These are phyloP conservation scores for Drosophila parvula DNA, from an alignment of 1,140 invertebrate genomes.

Conservation along the genomic window DNA sequence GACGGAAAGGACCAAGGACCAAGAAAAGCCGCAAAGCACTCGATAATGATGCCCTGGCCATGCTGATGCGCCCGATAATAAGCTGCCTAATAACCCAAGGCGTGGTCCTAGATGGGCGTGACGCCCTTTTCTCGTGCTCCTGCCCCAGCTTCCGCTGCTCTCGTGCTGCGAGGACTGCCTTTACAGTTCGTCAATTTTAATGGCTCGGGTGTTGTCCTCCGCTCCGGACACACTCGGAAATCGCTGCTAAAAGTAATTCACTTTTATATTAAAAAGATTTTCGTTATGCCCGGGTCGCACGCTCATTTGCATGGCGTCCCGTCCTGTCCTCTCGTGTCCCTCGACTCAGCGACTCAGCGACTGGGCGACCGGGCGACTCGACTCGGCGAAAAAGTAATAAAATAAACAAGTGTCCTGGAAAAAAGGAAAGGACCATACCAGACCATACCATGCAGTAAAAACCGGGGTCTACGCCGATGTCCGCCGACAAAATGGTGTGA, in stretches of 20 bases:
- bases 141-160: not conserved
- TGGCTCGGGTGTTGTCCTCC: conserved; percentile 34
- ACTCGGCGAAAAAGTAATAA: conserved; percentile 70
- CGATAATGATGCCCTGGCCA: conserved; percentile 72
- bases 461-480: conserved; percentile 29
- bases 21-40: conserved; percentile 70
- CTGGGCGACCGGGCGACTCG: conserved; percentile 38
- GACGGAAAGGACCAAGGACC: not conserved
- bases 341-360: conserved; percentile 15
- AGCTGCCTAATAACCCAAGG: conserved; percentile 79
- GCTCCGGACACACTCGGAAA: conserved; percentile 70
- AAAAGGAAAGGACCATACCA: conserved; percentile 49
- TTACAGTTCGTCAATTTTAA: conserved; percentile 84
- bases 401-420: conserved; percentile 77
- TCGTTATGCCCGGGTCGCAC: conserved; percentile 41
- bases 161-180: conserved; percentile 36
- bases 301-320: conserved; percentile 45
- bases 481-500: conserved; percentile 78
- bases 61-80: conserved; percentile 68
- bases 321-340: not conserved
- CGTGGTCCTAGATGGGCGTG: conserved; percentile 36
- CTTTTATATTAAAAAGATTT: conserved; percentile 83
- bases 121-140: not conserved
- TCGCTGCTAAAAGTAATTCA: conserved; percentile 82
- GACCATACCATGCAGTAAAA: conserved; percentile 40